These are phyloP conservation scores for Micromys minutus DNA, from an alignment of 2,113 vertebrate genomes.

Conservation along the genomic window DNA sequence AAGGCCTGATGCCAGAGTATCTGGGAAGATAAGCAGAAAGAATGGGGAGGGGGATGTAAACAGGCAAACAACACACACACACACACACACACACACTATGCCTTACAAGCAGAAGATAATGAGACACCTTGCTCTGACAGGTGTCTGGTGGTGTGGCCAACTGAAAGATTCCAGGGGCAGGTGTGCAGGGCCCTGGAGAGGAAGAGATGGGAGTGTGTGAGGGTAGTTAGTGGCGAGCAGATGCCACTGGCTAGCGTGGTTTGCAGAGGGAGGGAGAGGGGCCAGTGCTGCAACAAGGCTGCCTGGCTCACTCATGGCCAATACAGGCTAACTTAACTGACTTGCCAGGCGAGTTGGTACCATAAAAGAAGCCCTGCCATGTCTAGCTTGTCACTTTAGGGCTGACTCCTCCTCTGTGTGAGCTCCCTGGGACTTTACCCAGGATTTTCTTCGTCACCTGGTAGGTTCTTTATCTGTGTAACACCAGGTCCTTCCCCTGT, in stretches of 20 bases:
- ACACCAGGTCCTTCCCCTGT: not conserved
- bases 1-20: not conserved
- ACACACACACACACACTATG: too few relatives aligned
- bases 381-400: not conserved
- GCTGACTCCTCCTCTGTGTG: not conserved
- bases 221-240: not conserved
- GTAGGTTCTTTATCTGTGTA: not conserved
- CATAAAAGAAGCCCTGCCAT: not conserved
- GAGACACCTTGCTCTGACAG: accelerated
- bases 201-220: not conserved
- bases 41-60: accelerated
- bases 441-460: not conserved
- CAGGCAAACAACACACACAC: not conserved
- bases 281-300: accelerated
- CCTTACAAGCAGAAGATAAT: not conserved
- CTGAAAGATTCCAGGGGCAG: not conserved
- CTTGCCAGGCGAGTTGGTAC: not conserved
- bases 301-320: accelerated
- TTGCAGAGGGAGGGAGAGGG: not conserved
- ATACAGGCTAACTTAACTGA: too few relatives aligned
- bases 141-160: not conserved
- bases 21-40: not conserved
- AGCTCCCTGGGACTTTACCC: not conserved
- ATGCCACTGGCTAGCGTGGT: accelerated
- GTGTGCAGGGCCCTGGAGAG: not conserved